Evolutionary conservation across 2,797 vertebrate species (phyloP), one percentile per base, ranked within the genome.

Genomic region (Triplophysa bombifrons): DNA sequence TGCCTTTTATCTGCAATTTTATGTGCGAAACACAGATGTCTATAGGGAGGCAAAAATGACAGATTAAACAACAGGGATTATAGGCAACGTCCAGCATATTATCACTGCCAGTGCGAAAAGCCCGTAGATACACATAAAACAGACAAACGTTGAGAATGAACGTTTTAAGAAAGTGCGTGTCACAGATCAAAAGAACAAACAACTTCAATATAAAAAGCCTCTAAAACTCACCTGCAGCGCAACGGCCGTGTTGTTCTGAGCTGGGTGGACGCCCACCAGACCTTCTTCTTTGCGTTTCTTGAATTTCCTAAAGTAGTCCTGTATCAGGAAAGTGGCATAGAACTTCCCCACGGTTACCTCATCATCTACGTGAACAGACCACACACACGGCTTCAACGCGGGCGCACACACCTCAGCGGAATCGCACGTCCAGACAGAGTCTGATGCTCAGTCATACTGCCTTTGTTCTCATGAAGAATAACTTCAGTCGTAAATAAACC

Each of bases 241-340:
- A 84, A 98, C 93, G 14, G 98, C 97, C 60, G 97, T 97, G 95
- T 94, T 98, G 96, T 98, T 99, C 88, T 94, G 90, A 77, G 96
- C 92, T 68, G 96, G 95, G 90, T 97, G 94, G 81, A 96, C 96
- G 86, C 97, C 97, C 93, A 98, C 96, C 93, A 98, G 93, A 93
- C 97, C 98, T 94, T 98, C 96, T 93, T 99, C 98, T 95, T 99
- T 99, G 92, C 98, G 98, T 96, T 98, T 99, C 97, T 99, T 99
- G 97, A 99, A 99, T 99, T 99, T 99, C 97, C 98, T 99, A 96
- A 99, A 99, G 98, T 99, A 99, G 98, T 99, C 98, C 98, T 99
- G 98, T 98, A 99, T 99, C 97, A 99, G 98, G 96, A 99, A 99
- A 96, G 98, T 99, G 98, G 98, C 98, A 99, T 99, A 99, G 96